Evolutionary conservation across 2,797 vertebrate species (phyloP).

Genomic region (Chaenodraco wilsoni): DNA sequence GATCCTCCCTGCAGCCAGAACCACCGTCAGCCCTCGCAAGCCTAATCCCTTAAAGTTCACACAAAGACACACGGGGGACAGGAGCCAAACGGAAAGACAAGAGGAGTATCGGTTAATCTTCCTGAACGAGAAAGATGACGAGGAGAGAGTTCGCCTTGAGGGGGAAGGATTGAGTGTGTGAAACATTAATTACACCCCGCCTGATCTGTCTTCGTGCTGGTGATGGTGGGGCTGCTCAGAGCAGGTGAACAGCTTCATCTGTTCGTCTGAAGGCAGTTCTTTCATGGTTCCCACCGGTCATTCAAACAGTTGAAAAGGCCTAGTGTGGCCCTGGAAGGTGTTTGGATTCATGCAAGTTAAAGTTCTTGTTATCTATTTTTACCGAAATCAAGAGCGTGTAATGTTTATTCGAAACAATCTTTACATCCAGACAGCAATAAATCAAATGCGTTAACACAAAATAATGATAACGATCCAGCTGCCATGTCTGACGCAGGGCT

Average conservation of each 20-base stretch:
- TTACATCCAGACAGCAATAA: no score
- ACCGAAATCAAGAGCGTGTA: no score
- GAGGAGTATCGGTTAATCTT: conserved; percentile 73
- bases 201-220: conserved; percentile 53
- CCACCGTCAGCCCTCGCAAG: conserved; percentile 64
- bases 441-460: no score
- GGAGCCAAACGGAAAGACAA: conserved; percentile 69
- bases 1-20: conserved; percentile 76
- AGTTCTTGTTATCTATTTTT: no score
- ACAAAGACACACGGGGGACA: conserved; percentile 74
- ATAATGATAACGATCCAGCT: no score
- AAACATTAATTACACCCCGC: conserved; percentile 80
- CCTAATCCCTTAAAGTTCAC: conserved; percentile 78
- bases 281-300: not conserved
- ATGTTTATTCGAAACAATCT: no score
- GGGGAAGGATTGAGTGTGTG: conserved; percentile 70
- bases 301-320: no score
- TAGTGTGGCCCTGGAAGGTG: no score
- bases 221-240: conserved; percentile 51
- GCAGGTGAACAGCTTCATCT: conserved; percentile 59
- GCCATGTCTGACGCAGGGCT: no score
- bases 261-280: conserved; percentile 48
- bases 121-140: conserved; percentile 63
- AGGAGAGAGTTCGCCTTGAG: conserved; percentile 66
- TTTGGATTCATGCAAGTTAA: no score